These are phyloP conservation scores for Macrocentrus cingulum DNA, from an alignment of 1,140 invertebrate species.

Conservation along the genomic window DNA sequence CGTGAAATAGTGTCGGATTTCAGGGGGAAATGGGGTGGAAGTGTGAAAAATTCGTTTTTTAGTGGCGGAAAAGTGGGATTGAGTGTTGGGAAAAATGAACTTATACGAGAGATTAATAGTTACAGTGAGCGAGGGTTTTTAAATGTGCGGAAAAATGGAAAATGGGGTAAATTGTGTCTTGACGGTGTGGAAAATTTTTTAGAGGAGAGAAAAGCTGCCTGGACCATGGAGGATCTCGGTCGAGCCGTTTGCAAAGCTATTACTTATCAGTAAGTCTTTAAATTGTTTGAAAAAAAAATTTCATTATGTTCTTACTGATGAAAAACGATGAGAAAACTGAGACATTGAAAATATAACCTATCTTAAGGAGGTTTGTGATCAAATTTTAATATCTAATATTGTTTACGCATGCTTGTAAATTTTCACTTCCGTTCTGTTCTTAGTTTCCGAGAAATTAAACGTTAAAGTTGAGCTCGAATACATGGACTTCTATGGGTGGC, in stretches of 20 bases:
- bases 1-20: conserved; percentile 44
- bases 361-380: too few species aligned
- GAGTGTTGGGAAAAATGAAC: conserved; percentile 59
- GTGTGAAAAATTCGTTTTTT: conserved; percentile 30
- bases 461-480: too few species aligned
- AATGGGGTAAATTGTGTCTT: conserved; percentile 77
- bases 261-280: conserved; percentile 69
- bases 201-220: conserved; percentile 42
- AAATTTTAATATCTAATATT: too few species aligned
- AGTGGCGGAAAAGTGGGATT: conserved; percentile 18
- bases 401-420: too few species aligned
- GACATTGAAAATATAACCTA: too few species aligned
- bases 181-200: conserved; percentile 35
- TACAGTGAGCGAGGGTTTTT: conserved; percentile 65
- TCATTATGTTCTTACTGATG: too few species aligned
- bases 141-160: conserved; percentile 72
- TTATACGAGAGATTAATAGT: conserved; percentile 40
- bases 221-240: conserved; percentile 72
- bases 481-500: too few species aligned
- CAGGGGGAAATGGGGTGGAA: conserved; percentile 33
- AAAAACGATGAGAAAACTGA: too few species aligned
- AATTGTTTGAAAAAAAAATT: too few species aligned
- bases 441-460: too few species aligned
- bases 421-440: too few species aligned
- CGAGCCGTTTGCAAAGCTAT: conserved; percentile 76